phyloP scores from a whole-genome alignment of 1,140 invertebrate genomes.

The Spodoptera litura region DNA sequence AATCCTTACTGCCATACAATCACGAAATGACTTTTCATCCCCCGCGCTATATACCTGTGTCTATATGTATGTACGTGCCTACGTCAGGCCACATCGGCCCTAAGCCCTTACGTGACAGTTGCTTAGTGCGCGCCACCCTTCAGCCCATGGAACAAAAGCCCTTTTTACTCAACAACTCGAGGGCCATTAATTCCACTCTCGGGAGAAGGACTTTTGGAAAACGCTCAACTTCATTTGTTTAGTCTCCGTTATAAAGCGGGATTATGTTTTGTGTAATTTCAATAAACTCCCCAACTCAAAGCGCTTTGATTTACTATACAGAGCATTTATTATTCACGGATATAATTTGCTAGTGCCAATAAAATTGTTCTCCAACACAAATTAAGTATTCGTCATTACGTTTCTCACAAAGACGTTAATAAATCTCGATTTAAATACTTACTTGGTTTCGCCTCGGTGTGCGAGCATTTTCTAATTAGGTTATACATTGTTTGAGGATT shows the following conservation, averaged over 20 bases:
- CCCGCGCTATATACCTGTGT: not conserved
- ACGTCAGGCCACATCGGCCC: not conserved
- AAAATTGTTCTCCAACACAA: conserved; percentile 12
- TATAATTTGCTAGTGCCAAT: conserved; percentile 30
- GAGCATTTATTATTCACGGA: not conserved
- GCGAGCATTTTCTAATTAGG: not conserved
- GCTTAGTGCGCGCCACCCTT: conserved; percentile 32
- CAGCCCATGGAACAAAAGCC: conserved; percentile 43
- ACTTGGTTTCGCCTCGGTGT: not conserved
- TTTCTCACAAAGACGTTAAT: not conserved
- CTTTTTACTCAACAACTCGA: conserved; percentile 45
- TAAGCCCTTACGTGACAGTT: conserved; percentile 32
- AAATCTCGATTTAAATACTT: not conserved
- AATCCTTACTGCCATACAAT: conserved; percentile 29
- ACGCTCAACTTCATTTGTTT: conserved; percentile 49
- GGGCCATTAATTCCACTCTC: conserved; percentile 49
- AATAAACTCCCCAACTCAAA: conserved; percentile 32
- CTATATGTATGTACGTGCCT: not conserved
- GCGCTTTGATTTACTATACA: conserved; percentile 27
- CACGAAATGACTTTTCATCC: conserved; percentile 15
- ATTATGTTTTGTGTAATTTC: conserved; percentile 49
- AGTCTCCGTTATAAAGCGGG: conserved; percentile 38
- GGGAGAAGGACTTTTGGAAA: conserved; percentile 34
- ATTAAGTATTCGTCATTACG: conserved; percentile 2
- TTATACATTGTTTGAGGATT: not conserved